Base-by-base conservation (phyloP, 1,140 invertebrate species). In the fruit fly (Drosophila melanogaster) region DNA sequence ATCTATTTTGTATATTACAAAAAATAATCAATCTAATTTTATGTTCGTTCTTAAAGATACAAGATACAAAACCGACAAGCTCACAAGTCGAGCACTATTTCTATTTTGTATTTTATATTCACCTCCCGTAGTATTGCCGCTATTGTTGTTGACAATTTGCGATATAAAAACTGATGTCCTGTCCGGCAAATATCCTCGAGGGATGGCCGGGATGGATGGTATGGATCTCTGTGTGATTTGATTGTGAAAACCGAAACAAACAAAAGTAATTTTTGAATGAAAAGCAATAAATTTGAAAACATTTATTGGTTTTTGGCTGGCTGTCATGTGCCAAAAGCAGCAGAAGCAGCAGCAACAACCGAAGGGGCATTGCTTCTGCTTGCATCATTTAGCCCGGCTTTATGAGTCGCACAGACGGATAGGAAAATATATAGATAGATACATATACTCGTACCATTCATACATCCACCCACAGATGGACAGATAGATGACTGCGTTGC, bases 241-340 rank as follows among this genome's bases (percentile, higher is more conserved):
- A 80, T 85, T 85, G 81, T 81, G 66, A 70, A 77, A 87, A 70
- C 47, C 64, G 73, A 78, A 70, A 60, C 84, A 89, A 90, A 87
- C 80, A 87, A 89, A 85, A 74, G 85, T 90, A 89, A 80, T 89
- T 83, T 70, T 79, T 77, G 76, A 84, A 89, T 90, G 73, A 90
- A 78, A 87, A 81, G 83, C 87, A 87, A 90, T 90, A 90, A 90
- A 90, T 90, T 89, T 84, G 77, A 81, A 62, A 86, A 90, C 87
- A 90, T 90, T 90, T 90, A 90, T 90, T 90, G 87, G 87, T 89
- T 90, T 90, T 90, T 87, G 75, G 56, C 60, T 76, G 59, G 43
- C 61, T 77, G 72, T 81, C 79, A 81, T 56, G 73, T 60, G 56
- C 40, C 74, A 72, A 56, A 54, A 53, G 43, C 71, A 60, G 55